Conservation (phyloP, 2,888 invertebrate genomes). For the Gnatocerus cornutus region DNA sequence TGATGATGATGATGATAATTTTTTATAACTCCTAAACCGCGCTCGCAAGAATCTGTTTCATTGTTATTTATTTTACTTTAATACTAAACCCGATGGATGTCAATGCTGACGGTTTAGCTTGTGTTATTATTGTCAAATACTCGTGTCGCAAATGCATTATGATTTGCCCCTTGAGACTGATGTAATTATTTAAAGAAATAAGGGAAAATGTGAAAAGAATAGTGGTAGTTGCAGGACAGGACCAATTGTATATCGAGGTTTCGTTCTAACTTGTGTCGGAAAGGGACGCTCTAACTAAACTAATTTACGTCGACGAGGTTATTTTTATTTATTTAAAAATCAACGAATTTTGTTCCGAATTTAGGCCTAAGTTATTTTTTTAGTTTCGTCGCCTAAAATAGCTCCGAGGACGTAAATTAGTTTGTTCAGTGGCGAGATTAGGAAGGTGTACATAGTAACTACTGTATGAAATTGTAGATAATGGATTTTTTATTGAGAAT, state of each 20-base stretch:
- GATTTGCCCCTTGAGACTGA: conserved; percentile 72
- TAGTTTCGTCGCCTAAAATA: conserved; percentile 12
- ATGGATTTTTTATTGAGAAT: conserved; percentile 65
- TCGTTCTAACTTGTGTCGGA: conserved; percentile 37
- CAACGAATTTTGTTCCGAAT: conserved; percentile 49
- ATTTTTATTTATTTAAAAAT: conserved; percentile 18
- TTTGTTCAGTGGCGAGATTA: conserved; percentile 52
- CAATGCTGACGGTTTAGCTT: conserved; percentile 57
- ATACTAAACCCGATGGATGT: conserved; percentile 9
- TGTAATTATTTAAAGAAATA: conserved; percentile 60
- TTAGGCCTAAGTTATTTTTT: conserved; percentile 45
- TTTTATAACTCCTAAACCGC: conserved; percentile 47
- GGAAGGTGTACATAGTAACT: conserved; percentile 56
- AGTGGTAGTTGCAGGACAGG: conserved; percentile 63
- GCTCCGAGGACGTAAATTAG: conserved; percentile 30
- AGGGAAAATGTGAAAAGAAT: conserved; percentile 43
- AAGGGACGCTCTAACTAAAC: conserved; percentile 54
- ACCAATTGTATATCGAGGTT: conserved; percentile 57
- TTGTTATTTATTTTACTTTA: conserved; percentile 50
- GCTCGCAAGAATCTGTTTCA: conserved; percentile 44
- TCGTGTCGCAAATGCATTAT: conserved; percentile 68
- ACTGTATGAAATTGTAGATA: conserved; percentile 61
- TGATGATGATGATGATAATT: conserved; percentile 51
- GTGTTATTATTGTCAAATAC: conserved; percentile 62
- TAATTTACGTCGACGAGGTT: conserved; percentile 27